A percentile compares a stretch with the other conserved stretches of the same genome.
phyloP scores from a whole-genome alignment of 2,113 vertebrate genomes.

The Cettia cetti region DNA sequence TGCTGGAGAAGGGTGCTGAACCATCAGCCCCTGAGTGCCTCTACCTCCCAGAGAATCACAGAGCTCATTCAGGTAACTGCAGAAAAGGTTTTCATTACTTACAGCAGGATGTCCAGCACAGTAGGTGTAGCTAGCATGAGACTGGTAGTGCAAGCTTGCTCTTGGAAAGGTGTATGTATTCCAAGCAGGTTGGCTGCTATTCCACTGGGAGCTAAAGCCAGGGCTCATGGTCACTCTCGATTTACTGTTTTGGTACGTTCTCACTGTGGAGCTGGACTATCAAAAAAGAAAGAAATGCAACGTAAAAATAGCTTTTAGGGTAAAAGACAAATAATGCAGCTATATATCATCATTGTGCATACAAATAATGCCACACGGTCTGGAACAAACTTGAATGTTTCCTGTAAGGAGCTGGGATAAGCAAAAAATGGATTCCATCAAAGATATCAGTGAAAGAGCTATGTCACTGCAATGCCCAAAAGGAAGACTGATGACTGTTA shows the following conservation, averaged over 20 bases:
- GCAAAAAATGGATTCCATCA: background rate
- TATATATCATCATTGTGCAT: background rate
- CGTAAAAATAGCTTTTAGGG: slow-evolving; percentile 47
- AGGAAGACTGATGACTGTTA: background rate
- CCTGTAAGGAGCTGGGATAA: background rate
- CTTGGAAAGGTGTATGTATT: slow-evolving; percentile 78
- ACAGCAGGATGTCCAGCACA: slow-evolving; percentile 81
- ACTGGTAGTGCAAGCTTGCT: slow-evolving; percentile 81
- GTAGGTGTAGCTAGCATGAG: slow-evolving; percentile 82
- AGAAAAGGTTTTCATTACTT: slow-evolving; percentile 68
- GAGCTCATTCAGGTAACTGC: background rate
- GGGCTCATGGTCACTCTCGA: slow-evolving; percentile 78
- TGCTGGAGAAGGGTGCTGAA: background rate
- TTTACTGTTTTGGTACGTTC: slow-evolving; percentile 83
- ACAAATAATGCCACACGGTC: background rate
- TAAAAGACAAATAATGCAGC: slow-evolving; percentile 22
- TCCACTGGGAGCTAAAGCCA: slow-evolving; percentile 81
- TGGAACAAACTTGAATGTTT: background rate
- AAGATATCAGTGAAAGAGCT: background rate
- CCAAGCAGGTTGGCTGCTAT: slow-evolving; percentile 77
- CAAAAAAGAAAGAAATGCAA: slow-evolving; percentile 69
- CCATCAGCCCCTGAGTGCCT: background rate
- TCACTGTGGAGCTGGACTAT: slow-evolving; percentile 82
- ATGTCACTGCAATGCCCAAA: background rate
- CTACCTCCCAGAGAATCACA: background rate